A percentile compares a stretch with the other conserved stretches of the same genome.
These are phyloP conservation scores for Athrips mouffetella DNA, from an alignment of 2,888 invertebrate species.

Conservation along the genomic window DNA sequence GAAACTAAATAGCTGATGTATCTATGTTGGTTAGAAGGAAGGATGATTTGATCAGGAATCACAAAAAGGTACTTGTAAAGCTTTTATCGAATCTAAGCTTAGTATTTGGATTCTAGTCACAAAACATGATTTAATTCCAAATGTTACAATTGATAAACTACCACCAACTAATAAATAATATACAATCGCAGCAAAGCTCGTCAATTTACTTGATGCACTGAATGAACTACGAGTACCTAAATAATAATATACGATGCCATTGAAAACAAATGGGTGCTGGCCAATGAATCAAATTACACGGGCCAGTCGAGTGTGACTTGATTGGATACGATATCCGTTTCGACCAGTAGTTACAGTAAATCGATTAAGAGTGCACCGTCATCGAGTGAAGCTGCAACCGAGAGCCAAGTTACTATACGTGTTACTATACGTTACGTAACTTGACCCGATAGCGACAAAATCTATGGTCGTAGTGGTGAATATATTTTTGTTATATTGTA, in stretches of 20 bases:
- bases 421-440: not conserved
- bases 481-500: no score
- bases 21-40: not conserved
- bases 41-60: no score
- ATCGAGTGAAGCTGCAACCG: slow-evolving; percentile 7
- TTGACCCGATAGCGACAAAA: no score
- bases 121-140: not conserved
- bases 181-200: slow-evolving; percentile 4
- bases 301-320: slow-evolving; percentile 17
- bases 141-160: not conserved
- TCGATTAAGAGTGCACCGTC: slow-evolving; percentile 19
- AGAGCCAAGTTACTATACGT: not conserved
- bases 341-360: slow-evolving; percentile 13
- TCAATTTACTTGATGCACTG: slow-evolving; percentile 6
- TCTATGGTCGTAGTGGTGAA: no score
- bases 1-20: not conserved
- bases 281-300: slow-evolving; percentile 24
- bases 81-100: no score
- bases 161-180: slow-evolving; percentile 7
- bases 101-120: no score
- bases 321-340: slow-evolving; percentile 24
- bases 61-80: no score
- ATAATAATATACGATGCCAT: slow-evolving; percentile 10
- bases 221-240: slow-evolving; percentile 2
- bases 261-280: slow-evolving; percentile 17